Evolutionary conservation across 2,797 vertebrate species (phyloP).

Genomic region (Valencia hispanica): DNA sequence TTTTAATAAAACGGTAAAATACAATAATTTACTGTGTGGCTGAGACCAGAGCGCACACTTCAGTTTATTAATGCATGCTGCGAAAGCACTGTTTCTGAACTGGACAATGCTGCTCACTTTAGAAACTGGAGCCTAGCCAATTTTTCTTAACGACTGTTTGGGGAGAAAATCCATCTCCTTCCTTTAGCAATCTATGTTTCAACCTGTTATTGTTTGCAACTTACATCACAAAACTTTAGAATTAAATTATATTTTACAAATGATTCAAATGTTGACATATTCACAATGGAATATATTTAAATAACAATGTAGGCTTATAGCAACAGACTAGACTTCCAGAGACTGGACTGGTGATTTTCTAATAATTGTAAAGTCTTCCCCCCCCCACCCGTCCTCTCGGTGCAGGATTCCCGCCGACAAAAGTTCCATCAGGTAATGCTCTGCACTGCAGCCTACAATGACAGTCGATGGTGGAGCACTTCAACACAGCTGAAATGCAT

Average conservation of each 20-base stretch:
- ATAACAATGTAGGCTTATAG: constrained; percentile 87
- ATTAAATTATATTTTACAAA: constrained; percentile 87
- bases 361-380: constrained; percentile 73
- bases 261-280: constrained; percentile 89
- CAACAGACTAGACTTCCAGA: constrained; percentile 81
- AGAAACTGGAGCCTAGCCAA: constrained; percentile 85
- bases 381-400: constrained; percentile 62
- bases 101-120: constrained; percentile 82
- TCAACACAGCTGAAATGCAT: constrained; percentile 86
- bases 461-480: constrained; percentile 85
- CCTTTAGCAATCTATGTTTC: constrained; percentile 51
- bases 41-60: constrained; percentile 88
- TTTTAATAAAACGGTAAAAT: constrained; percentile 71
- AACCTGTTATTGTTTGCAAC: constrained; percentile 84
- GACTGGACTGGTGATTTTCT: constrained; percentile 72
- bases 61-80: constrained; percentile 92
- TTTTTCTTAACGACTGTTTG: constrained; percentile 82
- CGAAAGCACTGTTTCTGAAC: constrained; percentile 84
- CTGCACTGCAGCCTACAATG: constrained; percentile 84
- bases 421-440: constrained; percentile 84
- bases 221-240: constrained; percentile 84
- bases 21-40: constrained; percentile 84
- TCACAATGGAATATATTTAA: constrained; percentile 86
- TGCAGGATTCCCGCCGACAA: constrained; percentile 86
- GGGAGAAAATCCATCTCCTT: background rate